Percentiles rank a stretch among this genome's conserved stretches.
These are phyloP conservation scores for Eumerus sabulonum DNA, from an alignment of 2,888 invertebrate genomes.

Conservation along the genomic window DNA sequence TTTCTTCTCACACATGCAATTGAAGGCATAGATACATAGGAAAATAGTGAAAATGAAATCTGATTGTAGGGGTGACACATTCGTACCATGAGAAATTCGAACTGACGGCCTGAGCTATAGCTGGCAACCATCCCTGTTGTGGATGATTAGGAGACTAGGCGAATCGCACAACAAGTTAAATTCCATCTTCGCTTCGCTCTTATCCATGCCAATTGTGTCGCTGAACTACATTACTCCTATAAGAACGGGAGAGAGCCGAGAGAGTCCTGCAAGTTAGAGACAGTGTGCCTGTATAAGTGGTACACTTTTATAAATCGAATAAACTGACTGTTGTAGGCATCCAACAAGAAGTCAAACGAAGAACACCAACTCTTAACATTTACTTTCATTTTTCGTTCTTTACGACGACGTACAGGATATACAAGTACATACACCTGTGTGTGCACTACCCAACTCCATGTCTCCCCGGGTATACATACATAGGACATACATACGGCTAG, in stretches of 20 bases:
- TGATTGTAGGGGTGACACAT: slow-evolving; percentile 5
- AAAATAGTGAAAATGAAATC: slow-evolving; percentile 14
- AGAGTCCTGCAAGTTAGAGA: too few relatives aligned
- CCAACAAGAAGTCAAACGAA: slow-evolving; percentile 54
- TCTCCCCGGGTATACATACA: slow-evolving; percentile 19
- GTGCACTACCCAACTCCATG: slow-evolving; percentile 37
- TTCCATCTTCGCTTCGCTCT: too few relatives aligned
- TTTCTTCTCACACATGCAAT: slow-evolving; percentile 20
- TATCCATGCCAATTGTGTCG: too few relatives aligned
- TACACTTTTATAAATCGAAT: too few relatives aligned
- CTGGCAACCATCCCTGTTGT: too few relatives aligned
- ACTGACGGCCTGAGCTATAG: too few relatives aligned
- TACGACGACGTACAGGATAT: slow-evolving; percentile 48
- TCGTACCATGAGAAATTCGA: too few relatives aligned
- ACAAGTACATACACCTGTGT: slow-evolving; percentile 60
- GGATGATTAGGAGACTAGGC: too few relatives aligned
- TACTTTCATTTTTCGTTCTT: slow-evolving; percentile 66
- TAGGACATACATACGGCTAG: slow-evolving; percentile 33
- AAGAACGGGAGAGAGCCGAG: too few relatives aligned
- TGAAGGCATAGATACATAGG: background rate
- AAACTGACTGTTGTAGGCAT: slow-evolving; percentile 26
- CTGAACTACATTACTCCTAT: too few relatives aligned
- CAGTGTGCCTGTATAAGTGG: too few relatives aligned
- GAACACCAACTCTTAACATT: slow-evolving; percentile 60
- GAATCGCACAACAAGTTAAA: too few relatives aligned